Conservation (phyloP, 2,113 vertebrate species). For the Tinamus guttatus region DNA sequence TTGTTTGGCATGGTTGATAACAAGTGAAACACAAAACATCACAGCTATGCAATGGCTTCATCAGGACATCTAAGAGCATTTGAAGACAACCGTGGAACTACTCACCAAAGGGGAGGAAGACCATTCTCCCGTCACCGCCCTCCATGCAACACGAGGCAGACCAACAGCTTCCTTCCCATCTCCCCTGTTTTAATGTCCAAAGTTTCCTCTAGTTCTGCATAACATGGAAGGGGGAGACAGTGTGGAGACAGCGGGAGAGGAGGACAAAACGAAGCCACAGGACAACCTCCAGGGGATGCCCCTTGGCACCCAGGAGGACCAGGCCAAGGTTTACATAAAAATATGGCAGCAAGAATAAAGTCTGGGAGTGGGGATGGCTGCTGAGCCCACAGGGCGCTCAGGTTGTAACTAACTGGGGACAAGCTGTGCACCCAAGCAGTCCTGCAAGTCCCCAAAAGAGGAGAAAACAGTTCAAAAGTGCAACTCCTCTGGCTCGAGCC, state of each 20-base stretch:
- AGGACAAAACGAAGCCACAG: neutral
- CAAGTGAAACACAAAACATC: neutral
- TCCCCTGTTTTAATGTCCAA: neutral
- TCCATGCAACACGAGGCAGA: neutral
- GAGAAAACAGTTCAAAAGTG: accelerated
- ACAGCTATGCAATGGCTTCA: neutral
- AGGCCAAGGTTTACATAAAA: neutral
- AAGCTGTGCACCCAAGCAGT: neutral
- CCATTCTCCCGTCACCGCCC: neutral
- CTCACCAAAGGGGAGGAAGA: accelerated
- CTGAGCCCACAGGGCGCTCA: accelerated
- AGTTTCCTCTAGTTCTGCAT: neutral
- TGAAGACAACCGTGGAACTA: neutral
- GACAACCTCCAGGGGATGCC: neutral
- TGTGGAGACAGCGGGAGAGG: neutral
- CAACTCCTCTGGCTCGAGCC: neutral
- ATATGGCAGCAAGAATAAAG: accelerated
- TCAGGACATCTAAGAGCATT: neutral
- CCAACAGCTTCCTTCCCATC: neutral
- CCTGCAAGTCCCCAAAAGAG: neutral
- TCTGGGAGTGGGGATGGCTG: neutral
- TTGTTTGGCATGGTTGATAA: neutral
- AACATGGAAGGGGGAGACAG: too few relatives aligned
- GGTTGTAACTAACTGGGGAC: accelerated
- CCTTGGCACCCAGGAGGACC: too few relatives aligned